Conservation (phyloP, 2,113 vertebrate species). For the Mellivora capensis region DNA sequence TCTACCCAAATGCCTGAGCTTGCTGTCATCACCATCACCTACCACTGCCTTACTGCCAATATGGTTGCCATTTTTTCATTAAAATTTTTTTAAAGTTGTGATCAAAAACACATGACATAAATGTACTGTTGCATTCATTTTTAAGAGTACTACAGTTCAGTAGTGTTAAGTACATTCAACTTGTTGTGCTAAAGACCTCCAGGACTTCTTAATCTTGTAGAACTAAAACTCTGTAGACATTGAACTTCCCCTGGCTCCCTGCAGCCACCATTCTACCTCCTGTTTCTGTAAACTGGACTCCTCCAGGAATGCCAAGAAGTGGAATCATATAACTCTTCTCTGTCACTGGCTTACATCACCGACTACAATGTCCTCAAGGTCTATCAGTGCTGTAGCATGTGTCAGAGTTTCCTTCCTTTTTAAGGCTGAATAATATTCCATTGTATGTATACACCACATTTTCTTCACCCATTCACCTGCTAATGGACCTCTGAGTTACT, state of each 20-base stretch:
- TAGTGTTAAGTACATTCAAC: background rate
- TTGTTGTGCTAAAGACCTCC: background rate
- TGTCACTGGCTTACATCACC: background rate
- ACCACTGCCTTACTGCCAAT: background rate
- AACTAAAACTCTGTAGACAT: background rate
- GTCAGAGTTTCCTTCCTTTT: background rate
- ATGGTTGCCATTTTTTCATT: background rate
- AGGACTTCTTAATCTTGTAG: background rate
- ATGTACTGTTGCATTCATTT: background rate
- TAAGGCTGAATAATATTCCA: background rate
- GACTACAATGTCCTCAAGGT: background rate
- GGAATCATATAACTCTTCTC: too few relatives aligned
- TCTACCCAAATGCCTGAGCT: background rate
- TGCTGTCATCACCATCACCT: background rate
- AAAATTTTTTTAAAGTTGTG: background rate
- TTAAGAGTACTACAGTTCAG: background rate
- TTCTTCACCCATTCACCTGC: background rate
- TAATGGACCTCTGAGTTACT: background rate
- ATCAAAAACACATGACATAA: background rate
- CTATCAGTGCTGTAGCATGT: background rate
- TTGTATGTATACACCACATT: background rate
- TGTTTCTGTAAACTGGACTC: background rate
- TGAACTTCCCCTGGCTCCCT: background rate
- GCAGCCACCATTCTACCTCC: background rate
- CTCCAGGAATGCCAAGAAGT: background rate